Evolutionary conservation across 2,888 invertebrate genomes (phyloP).

Genomic region (Erpobdella octoculata): DNA sequence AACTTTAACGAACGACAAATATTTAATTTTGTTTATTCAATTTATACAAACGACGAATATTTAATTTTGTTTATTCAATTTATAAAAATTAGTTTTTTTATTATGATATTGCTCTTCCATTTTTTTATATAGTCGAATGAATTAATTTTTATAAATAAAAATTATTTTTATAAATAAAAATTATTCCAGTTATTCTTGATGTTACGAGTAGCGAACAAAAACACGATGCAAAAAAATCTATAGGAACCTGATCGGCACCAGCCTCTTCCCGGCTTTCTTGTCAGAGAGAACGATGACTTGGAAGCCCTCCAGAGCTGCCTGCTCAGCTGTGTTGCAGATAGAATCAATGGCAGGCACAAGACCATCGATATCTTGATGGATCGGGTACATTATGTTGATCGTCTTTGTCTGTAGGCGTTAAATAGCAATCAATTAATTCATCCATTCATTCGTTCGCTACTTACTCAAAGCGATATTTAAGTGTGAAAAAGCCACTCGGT

Average conservation of each 20-base stretch:
- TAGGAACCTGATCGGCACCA: conserved; percentile 36
- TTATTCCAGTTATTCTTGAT: not conserved
- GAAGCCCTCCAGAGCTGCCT: conserved; percentile 69
- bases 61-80: not conserved
- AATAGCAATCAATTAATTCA: too few relatives aligned
- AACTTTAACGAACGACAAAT: conserved; percentile 55
- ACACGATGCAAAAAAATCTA: not conserved
- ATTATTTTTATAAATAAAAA: not conserved
- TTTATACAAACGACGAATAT: not conserved
- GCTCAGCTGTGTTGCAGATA: conserved; percentile 71
- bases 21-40: not conserved
- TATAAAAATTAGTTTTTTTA: not conserved
- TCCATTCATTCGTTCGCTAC: too few relatives aligned
- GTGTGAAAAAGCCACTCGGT: too few relatives aligned
- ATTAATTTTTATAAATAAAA: not conserved
- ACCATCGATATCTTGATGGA: conserved; percentile 64
- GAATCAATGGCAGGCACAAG: conserved; percentile 70
- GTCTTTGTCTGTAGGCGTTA: conserved; percentile 60
- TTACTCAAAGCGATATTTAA: too few relatives aligned
- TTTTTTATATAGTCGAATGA: not conserved
- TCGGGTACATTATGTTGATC: conserved; percentile 80
- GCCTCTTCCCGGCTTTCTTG: conserved; percentile 32
- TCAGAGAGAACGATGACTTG: conserved; percentile 55
- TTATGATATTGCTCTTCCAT: not conserved
- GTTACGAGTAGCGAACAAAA: not conserved